phyloP scores from a whole-genome alignment of 2,797 vertebrate genomes.

The Alfaro cultratus region DNA sequence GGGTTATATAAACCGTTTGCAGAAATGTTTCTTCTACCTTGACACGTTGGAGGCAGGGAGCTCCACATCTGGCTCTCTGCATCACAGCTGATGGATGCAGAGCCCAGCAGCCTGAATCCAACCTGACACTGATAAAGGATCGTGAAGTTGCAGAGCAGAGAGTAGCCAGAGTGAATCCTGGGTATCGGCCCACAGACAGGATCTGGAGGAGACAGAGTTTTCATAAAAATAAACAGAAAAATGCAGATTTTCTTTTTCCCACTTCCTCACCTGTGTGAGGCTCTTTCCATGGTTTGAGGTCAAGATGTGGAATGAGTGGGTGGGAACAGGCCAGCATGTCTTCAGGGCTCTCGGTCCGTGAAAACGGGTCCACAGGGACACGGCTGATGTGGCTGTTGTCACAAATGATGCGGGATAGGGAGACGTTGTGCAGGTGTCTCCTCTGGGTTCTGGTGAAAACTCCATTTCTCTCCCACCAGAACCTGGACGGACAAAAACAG shows the following conservation, averaged over 20 bases:
- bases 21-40: constrained; percentile 63
- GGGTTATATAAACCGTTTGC: neutral
- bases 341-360: constrained; percentile 66
- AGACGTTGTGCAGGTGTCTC: constrained; percentile 73
- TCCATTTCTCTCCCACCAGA: constrained; percentile 90
- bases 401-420: constrained; percentile 88
- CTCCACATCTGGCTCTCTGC: constrained; percentile 74
- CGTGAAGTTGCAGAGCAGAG: constrained; percentile 72
- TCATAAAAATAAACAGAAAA: neutral
- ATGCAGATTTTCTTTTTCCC: neutral
- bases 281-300: constrained; percentile 81
- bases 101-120: constrained; percentile 77
- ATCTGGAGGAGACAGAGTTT: constrained; percentile 59
- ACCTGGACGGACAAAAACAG: constrained; percentile 75
- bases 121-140: constrained; percentile 79
- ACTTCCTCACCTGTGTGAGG: constrained; percentile 65
- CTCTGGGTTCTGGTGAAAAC: constrained; percentile 86
- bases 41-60: constrained; percentile 76
- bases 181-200: constrained; percentile 79
- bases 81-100: constrained; percentile 79
- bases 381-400: constrained; percentile 87
- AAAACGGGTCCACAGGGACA: constrained; percentile 85
- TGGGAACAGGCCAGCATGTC: constrained; percentile 81
- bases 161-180: constrained; percentile 75
- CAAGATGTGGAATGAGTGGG: constrained; percentile 71